Conservation (phyloP, 2,113 vertebrate species). For the Charadrius vociferus region DNA sequence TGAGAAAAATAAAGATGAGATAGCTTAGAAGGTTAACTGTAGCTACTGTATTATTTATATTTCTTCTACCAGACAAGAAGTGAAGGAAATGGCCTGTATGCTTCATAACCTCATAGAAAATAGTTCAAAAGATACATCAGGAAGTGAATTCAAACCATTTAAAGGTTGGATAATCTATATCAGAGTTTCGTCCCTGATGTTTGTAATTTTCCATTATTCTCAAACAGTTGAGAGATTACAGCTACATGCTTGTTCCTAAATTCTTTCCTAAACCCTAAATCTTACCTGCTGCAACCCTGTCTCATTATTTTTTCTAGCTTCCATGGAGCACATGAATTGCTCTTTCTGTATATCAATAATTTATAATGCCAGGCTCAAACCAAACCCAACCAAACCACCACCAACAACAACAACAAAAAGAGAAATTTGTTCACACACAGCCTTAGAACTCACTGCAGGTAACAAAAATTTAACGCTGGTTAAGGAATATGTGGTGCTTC, state of each 20-base stretch:
- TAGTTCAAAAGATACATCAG: not conserved
- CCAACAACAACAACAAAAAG: rapidly evolving
- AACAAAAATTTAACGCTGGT: not conserved
- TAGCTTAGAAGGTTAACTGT: not conserved
- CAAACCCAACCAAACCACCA: not conserved
- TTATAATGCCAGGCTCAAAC: not conserved
- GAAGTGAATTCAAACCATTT: not conserved
- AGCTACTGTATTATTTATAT: not conserved
- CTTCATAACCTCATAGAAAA: not conserved
- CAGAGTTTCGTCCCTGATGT: not conserved
- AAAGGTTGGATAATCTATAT: not conserved
- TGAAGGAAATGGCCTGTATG: not conserved
- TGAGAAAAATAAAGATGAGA: not conserved
- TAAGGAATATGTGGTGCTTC: not conserved
- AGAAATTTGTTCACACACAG: not conserved
- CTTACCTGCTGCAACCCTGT: not conserved
- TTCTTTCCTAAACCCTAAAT: not conserved
- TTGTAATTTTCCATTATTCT: not conserved
- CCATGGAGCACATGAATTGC: not conserved
- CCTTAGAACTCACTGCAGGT: not conserved
- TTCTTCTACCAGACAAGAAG: not conserved
- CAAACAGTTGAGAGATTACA: not conserved
- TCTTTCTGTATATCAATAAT: not conserved
- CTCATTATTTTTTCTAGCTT: not conserved
- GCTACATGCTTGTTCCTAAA: not conserved